Base-by-base conservation (phyloP, 2,888 invertebrate genomes). In the Blera fallax region DNA sequence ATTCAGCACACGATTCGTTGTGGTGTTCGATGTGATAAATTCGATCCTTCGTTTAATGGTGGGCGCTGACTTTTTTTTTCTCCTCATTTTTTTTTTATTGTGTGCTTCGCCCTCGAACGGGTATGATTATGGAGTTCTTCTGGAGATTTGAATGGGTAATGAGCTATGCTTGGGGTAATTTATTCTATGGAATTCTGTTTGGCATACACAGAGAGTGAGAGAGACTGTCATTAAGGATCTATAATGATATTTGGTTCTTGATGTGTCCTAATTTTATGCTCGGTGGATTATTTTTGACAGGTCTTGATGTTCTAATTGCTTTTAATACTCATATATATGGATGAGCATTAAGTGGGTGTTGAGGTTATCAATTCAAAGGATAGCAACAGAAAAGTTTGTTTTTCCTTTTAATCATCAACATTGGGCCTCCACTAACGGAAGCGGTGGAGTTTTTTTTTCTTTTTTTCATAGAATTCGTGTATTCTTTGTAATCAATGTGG, bases 1-100 rank as follows among this genome's bases (percentile, higher is more conserved):
- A 83, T 78, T 83, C 78, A 48, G 67, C 82, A 72, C 78, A 83
- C 67, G 73, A 73, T 79, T 83, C 83, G 54, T 83, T 83, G 79
- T 48, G 83, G 79, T 73, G 48, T 79, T 83, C 37, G 56, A 83
- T 78, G 79, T 73, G 48, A 83, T 83, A 45, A 64, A 83, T 78
- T 67, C 73, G 60, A 73, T 79, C 73, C 52, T 69, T 64, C 67
- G n/a, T 52, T 67, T 48, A 73, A 72, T 60, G 37, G 52, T 7
- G 45, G 45, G 29, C 24, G 50, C 8, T 2, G 29, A 10, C 16
- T n/a, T 4, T 34, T 8, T 50, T 40, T 37, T 70, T 58, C 0
- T 29, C 45, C 11, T 1, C 3, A 16, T 45, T 3, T 34, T 40
- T 45, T 65, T 76, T 16, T 40, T 50, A n/a, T 40, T 69, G 7